Percentiles rank a stretch among this genome's conserved stretches.
phyloP scores from a whole-genome alignment of 2,113 vertebrate genomes.

The Cisticola juncidis region DNA sequence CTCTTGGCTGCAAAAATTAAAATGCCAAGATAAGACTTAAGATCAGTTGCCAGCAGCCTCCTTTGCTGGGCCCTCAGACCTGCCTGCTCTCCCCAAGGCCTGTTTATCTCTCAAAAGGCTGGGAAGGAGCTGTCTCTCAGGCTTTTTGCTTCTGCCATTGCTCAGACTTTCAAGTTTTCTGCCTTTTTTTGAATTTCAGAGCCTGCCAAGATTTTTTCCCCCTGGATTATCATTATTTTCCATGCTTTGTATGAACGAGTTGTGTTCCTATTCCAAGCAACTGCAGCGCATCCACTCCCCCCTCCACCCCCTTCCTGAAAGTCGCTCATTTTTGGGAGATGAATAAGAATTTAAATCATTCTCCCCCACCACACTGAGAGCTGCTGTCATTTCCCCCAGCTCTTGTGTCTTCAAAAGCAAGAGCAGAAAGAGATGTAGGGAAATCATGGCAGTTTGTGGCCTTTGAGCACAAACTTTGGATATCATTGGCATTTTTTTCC shows the following conservation, averaged over 20 bases:
- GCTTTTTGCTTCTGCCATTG: neutral
- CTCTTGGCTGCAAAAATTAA: neutral
- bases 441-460: neutral
- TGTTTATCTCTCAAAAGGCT: neutral
- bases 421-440: neutral
- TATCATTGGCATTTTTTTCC: neutral
- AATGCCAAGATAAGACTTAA: neutral
- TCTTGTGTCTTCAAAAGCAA: neutral
- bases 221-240: slow-evolving; percentile 29
- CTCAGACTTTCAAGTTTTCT: neutral
- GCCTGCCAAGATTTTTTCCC: slow-evolving; percentile 10
- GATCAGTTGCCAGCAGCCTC: neutral
- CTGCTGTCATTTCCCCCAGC: neutral
- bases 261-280: neutral
- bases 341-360: slow-evolving; percentile 29
- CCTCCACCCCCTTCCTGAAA: neutral
- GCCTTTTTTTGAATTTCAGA: neutral
- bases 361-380: neutral
- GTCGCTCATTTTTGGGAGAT: neutral
- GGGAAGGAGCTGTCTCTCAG: neutral
- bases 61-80: neutral
- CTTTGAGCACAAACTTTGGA: neutral
- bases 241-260: neutral
- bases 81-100: neutral
- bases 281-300: neutral